These are phyloP conservation scores for Cheilosia urbana DNA, from an alignment of 2,888 invertebrate species.

Conservation along the genomic window DNA sequence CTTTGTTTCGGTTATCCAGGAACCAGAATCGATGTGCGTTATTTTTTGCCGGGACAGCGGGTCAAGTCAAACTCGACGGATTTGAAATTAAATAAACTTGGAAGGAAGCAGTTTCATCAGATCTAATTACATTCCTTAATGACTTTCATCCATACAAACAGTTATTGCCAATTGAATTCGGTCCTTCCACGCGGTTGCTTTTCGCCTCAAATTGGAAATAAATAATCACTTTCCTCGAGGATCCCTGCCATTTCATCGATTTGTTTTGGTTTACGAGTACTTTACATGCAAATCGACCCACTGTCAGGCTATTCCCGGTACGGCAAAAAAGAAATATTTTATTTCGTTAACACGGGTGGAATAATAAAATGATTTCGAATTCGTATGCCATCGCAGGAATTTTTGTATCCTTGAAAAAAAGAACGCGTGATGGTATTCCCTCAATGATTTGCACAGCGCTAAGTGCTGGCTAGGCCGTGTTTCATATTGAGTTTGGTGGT, in stretches of 20 bases:
- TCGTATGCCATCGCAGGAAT: conserved; percentile 11
- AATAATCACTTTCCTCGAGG: conserved; percentile 23
- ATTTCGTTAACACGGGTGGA: conserved; percentile 40
- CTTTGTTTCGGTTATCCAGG: background rate
- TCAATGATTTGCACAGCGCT: conserved; percentile 26
- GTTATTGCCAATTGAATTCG: background rate
- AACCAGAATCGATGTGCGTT: too few relatives aligned
- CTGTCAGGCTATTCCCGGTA: background rate
- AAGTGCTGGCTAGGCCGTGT: conserved; percentile 1
- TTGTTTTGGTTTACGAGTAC: background rate
- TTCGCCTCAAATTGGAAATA: conserved; percentile 5
- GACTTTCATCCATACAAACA: conserved; percentile 16
- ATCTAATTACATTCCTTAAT: conserved; percentile 41
- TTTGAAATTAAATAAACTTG: background rate
- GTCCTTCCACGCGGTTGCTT: conserved; percentile 11
- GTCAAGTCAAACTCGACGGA: background rate
- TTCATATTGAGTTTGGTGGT: background rate
- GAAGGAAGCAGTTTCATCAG: background rate
- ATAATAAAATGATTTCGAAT: conserved; percentile 27
- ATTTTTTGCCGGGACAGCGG: too few relatives aligned
- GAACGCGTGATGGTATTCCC: conserved; percentile 23
- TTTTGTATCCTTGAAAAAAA: conserved; percentile 11
- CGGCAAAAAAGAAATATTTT: conserved; percentile 14
- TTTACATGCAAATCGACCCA: conserved; percentile 17
- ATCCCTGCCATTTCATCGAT: conserved; percentile 7